Base-by-base conservation (phyloP, 1,140 invertebrate species). In the Phymorhynchus buccinoides region DNA sequence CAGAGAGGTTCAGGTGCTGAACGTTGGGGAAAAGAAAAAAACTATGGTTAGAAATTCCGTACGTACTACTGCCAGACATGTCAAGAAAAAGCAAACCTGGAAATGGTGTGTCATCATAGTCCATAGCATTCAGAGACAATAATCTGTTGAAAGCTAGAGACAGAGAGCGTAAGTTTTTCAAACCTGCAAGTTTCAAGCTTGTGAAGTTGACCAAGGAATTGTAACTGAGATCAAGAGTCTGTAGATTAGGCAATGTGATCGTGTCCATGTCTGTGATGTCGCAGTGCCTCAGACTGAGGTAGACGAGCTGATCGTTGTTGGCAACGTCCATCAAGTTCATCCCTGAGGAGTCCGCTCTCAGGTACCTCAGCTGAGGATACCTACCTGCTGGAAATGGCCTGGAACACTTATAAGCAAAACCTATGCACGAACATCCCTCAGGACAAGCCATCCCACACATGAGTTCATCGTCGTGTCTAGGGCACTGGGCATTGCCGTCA, bases 101-200 rank as follows among this genome's bases (percentile, higher is more conserved):
- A 14, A 78, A 27, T 3, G 75, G 14, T 3, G n/a, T 14, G 37
- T 6, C 7, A 9, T 32, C 41, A 30, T 16, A 9, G 22, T 56
- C 32, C 4, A 56, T 16, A 37, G 30, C n/a, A 22, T 35, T 27
- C 32, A 87, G 18, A 87, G 83, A 32, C 3, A 44, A 68, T 18
- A 89, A 73, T 16, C 42, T 18, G 52, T 88, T 87, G 14, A 73
- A 48, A 39, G 82, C 41, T 0, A 87, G 37, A 73, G 86, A 83
- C 12, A 88, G 66, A 78, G 41, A 62, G 18, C 39, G 37, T 6
- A 87, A 42, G 32, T 62, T 44, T 6, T 30, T n/a, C 1, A 87
- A 16, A 6, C 48, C 48, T 14, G 0, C 22, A 7, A 80, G 52
- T 1, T 56, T 18, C 7, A 3, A 16, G 1, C 6, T n/a, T 2